Base-by-base conservation (phyloP, 1,140 invertebrate species). In the Mya arenaria region DNA sequence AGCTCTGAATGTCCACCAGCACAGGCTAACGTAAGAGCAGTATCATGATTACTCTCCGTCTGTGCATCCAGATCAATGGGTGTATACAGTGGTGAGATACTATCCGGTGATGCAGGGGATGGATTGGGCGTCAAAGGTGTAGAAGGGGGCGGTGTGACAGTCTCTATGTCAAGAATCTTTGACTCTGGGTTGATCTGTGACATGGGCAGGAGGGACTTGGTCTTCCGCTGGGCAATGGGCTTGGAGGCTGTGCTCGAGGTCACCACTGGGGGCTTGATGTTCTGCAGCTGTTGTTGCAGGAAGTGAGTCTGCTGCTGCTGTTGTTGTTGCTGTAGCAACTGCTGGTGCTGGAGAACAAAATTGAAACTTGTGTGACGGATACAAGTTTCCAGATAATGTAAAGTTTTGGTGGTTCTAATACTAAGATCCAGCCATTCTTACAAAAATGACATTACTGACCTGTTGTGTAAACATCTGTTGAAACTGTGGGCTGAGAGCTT, bases 41-140 rank as follows among this genome's bases (percentile, higher is more conserved):
- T 99, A 92, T 99, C 99, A 93, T 99, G 98, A 94, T 99, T 99
- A 75, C 97, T 98, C 90, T 99, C 98, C 0, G 98, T 99, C 93
- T 98, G 97, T 15, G 97, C 97, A 93, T 99, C 97, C 60, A 99
- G 96, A 91, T 99, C 97, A 93, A 94, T 84, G 19, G 88, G 85
- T 32, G 88, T 80, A 80, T 88, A 90, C 17, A 90, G 71, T 32
- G 87, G 87, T 25, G 88, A 84, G 19, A 87, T 83, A 37, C 85
- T 86, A 69, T 90, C 88, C 6, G 89, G 88, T 17, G 89, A 90
- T 2, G 89, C 86, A 41, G 89, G 87, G 37, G 89, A 89, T 13
- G 89, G 89, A 48, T 88, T 89, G 15, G 89, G 89, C 17, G 87
- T 88, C 19, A 90, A 72, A 4, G 89, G 88, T 4, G 85, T 85